Evolutionary conservation across 2,113 vertebrate genomes (phyloP).

Genomic region (Cebidichthys violaceus): DNA sequence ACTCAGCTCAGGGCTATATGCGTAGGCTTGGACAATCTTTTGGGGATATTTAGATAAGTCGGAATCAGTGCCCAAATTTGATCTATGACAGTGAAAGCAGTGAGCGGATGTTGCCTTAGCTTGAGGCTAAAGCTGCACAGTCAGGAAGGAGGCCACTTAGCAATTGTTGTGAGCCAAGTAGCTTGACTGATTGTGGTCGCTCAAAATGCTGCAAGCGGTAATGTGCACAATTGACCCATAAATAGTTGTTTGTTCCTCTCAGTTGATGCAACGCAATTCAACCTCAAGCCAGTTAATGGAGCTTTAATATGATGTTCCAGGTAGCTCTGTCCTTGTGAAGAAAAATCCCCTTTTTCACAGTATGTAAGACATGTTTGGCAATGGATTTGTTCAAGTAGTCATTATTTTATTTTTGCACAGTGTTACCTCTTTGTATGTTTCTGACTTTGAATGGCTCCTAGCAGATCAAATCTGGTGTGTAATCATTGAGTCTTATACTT

Average conservation of each 20-base stretch:
- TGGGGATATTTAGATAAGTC: slow-evolving; percentile 52
- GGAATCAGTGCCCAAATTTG: slow-evolving; percentile 56
- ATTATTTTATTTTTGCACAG: not conserved
- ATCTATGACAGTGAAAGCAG: slow-evolving; percentile 51
- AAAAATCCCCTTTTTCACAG: not conserved
- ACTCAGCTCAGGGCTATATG: slow-evolving; percentile 34
- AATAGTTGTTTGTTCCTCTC: slow-evolving; percentile 50
- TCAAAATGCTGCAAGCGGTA: slow-evolving; percentile 41
- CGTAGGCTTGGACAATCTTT: slow-evolving; percentile 37
- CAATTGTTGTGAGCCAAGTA: slow-evolving; percentile 42
- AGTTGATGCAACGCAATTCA: slow-evolving; percentile 26
- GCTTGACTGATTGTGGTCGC: slow-evolving; percentile 57
- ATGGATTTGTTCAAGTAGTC: not conserved
- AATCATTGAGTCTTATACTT: not conserved
- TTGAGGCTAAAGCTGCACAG: slow-evolving; percentile 46
- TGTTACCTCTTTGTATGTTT: not conserved
- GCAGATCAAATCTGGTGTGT: not conserved
- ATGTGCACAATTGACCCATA: slow-evolving; percentile 48
- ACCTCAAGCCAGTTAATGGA: slow-evolving; percentile 16
- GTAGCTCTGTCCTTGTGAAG: not conserved
- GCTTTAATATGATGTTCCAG: slow-evolving; percentile 6
- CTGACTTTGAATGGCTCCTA: not conserved
- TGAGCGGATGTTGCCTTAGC: slow-evolving; percentile 33
- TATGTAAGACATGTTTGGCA: not conserved
- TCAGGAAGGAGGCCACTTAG: slow-evolving; percentile 43